Evolutionary conservation across 2,888 invertebrate genomes (phyloP).

Genomic region (Ennomos erosarius): DNA sequence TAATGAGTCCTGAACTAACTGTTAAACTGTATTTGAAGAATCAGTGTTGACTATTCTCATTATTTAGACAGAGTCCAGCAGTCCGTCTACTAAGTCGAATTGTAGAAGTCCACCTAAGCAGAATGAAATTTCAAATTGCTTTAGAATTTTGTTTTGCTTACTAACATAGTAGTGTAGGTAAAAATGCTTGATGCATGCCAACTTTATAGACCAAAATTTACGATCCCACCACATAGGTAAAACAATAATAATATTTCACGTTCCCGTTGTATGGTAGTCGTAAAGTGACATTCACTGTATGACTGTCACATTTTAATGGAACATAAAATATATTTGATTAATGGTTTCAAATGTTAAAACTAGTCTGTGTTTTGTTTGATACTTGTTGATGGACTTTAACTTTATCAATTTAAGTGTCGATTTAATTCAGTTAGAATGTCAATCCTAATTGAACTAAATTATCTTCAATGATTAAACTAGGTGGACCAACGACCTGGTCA

Average conservation of each 20-base stretch:
- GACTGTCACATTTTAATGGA: slow-evolving; percentile 39
- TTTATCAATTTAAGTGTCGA: too few species aligned
- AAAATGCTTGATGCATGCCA: slow-evolving; percentile 40
- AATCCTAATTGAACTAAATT: too few species aligned
- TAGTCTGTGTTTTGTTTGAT: not conserved
- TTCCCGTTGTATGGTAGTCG: slow-evolving; percentile 38
- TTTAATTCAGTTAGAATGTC: too few species aligned
- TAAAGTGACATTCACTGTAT: slow-evolving; percentile 41
- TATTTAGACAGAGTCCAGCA: too few species aligned
- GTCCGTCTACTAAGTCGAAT: too few species aligned
- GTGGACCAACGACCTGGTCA: too few species aligned
- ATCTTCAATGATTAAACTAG: too few species aligned
- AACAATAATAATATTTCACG: slow-evolving; percentile 48
- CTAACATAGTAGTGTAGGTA: slow-evolving; percentile 13
- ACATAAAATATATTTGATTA: slow-evolving; percentile 32
- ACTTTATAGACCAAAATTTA: slow-evolving; percentile 49
- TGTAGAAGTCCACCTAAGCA: too few species aligned
- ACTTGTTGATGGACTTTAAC: too few species aligned
- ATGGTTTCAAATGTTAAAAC: slow-evolving; percentile 8
- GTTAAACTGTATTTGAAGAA: too few species aligned
- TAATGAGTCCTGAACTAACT: too few species aligned
- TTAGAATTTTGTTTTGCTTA: slow-evolving; percentile 10
- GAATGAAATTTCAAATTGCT: not conserved
- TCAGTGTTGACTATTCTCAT: too few species aligned
- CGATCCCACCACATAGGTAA: slow-evolving; percentile 39